Base-by-base conservation (phyloP, 2,797 vertebrate genomes). In the Astyanax mexicanus region DNA sequence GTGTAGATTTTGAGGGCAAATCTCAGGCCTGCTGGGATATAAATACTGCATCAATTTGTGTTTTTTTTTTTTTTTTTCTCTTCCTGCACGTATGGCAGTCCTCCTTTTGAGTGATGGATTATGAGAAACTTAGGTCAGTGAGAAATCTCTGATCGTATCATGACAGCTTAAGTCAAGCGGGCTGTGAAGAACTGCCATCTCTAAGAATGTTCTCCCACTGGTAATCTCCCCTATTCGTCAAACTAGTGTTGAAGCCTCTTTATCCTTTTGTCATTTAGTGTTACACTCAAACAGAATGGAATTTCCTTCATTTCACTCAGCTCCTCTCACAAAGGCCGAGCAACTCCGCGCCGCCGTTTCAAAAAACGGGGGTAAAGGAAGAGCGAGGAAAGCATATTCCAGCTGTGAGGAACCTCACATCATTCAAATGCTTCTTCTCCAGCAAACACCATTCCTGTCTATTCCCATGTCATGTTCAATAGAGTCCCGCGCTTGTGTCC, bases 141-240 rank as follows among this genome's bases (percentile, higher is more conserved):
- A 67, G 64, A 64, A 60, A 81, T 85, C 76, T 79, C 57, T 72
- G 80, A 78, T 80, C 62, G 55, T 82, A 81, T 85, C 78, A 62
- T 78, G 72, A 64, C 76, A 79, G 68, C 64, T 83, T 79, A 81
- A 83, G 71, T 81, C 79, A 83, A 84, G 79, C 83, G 77, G 77
- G 74, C 74, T 86, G 75, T 85, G 75, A 86, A 82, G 70, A 65
- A 84, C 71, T 81, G 81, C 67, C 79, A 80, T 83, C 71, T 82
- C 69, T 72, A 70, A 51, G 42, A 74, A 78, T 77, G 70, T 57
- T 78, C 68, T 79, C 72, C 75, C 72, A 72, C 72, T 73, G 72
- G 67, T 78, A 80, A 77, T 80, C 79, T 84, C 68, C 67, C 51
- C 55, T 74, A 75, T 77, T 79, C 68, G 62, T 81, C 72, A 80